Conservation (phyloP, 23 tunicate species). For the Clavelina lepadiformis region DNA sequence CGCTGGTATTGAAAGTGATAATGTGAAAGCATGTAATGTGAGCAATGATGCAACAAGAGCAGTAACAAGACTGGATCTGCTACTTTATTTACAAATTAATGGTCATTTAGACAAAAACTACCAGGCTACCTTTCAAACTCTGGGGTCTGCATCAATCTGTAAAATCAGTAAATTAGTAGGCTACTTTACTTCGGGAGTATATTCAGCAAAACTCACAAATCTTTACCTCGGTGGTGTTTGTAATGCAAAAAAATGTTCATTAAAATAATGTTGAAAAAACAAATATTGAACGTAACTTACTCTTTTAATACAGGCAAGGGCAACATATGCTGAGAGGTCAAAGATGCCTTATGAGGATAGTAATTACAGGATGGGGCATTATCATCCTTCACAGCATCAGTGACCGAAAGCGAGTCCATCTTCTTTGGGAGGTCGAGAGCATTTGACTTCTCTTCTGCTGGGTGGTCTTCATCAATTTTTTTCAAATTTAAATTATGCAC, state of each 20-base stretch:
- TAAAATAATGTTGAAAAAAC: neutral
- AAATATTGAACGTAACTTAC: slow-evolving; percentile 41
- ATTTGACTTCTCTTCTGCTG: neutral
- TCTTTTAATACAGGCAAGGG: slow-evolving; percentile 78
- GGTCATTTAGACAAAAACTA: too few species aligned
- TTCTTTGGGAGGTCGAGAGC: neutral
- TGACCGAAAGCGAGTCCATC: too few species aligned
- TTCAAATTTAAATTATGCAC: slow-evolving; percentile 23
- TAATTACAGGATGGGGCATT: slow-evolving; percentile 21
- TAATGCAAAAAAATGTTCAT: too few species aligned
- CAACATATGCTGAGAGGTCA: slow-evolving; percentile 81
- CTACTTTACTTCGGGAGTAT: too few species aligned
- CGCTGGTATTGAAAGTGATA: too few species aligned
- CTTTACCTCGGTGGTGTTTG: too few species aligned
- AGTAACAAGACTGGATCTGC: too few species aligned
- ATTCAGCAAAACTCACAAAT: too few species aligned
- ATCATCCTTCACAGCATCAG: neutral
- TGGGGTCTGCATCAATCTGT: slow-evolving; percentile 23
- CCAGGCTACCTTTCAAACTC: slow-evolving; percentile 24
- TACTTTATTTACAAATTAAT: too few species aligned
- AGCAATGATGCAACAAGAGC: too few species aligned
- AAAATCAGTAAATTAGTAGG: too few species aligned
- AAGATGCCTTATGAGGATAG: slow-evolving; percentile 53
- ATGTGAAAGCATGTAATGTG: too few species aligned
- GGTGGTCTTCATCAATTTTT: neutral